Evolutionary conservation across 2,888 invertebrate species (phyloP).

Genomic region (Cerceris ruficornis): DNA sequence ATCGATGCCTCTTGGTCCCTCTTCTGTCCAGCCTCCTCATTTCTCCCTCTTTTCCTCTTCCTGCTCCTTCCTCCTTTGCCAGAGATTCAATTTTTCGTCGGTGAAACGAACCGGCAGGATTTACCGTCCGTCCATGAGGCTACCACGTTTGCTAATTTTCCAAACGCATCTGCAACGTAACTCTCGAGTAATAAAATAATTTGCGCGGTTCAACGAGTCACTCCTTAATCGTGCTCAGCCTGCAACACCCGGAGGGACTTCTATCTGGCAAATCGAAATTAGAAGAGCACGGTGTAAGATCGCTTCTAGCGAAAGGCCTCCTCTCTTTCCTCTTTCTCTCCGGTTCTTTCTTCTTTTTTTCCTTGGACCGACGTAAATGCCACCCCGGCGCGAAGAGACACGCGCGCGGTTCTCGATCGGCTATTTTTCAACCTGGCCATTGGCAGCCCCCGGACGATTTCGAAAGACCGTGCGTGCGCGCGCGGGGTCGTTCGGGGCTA

Average conservation of each 20-base stretch:
- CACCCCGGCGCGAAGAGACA: constrained; percentile 42
- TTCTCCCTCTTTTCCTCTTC: constrained; percentile 31
- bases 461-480: constrained; percentile 73
- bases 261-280: background rate
- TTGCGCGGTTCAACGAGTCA: too few relatives aligned
- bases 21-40: constrained; percentile 7
- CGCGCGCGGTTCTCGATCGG: constrained; percentile 62
- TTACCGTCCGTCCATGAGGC: too few relatives aligned
- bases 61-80: background rate
- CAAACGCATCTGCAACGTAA: too few relatives aligned
- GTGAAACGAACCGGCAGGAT: too few relatives aligned
- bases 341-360: background rate
- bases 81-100: background rate
- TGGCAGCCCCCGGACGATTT: constrained; percentile 78
- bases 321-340: constrained; percentile 29
- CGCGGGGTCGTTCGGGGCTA: constrained; percentile 56
- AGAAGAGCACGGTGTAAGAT: background rate
- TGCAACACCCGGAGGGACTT: background rate
- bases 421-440: constrained; percentile 79
- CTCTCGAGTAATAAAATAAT: too few relatives aligned
- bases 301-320: constrained; percentile 5
- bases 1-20: constrained; percentile 54
- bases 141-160: too few relatives aligned
- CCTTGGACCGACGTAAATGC: constrained; percentile 25
- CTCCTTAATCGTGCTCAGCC: background rate